Evolutionary conservation across 2,113 vertebrate species (phyloP), one percentile per base, ranked within the genome.

Genomic region (Falco punctatus): DNA sequence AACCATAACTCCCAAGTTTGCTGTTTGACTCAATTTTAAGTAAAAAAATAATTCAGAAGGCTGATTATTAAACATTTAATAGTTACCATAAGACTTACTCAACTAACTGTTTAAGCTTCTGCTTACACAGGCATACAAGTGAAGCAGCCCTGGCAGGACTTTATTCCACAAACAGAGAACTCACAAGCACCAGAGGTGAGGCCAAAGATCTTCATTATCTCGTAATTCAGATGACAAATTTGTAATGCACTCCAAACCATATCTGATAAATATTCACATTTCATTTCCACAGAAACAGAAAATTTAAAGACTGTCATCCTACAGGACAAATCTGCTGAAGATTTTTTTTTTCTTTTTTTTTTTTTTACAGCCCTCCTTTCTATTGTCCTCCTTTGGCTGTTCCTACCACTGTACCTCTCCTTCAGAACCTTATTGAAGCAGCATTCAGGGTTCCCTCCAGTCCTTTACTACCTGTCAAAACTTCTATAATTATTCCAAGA

Each of bases 181-280:
- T 40, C 28, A 9, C 26, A 38, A 73, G 14, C 15, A 28, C 11
- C 1, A 1, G 4, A 10, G 32, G 10, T 3, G 17, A 4, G 15
- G 8, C 12, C 74, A 72, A 61, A 27, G 17, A n/a, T 18, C 30
- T 58, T 82, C 54, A 28, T 26, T 35, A 19, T 9, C 16, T 77
- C 22, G 2, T 62, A 69, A 46, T 40, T 81, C 44, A 87, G 49
- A 8, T n/a, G 33, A 65, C 13, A 88, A 55, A 51, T 6, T 32
- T 16, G 5, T 33, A 94, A 61, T 22, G 15, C 7, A 67, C 33
- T 62, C 14, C 17, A 54, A 87, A 81, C 10, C 12, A 57, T 40
- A 90, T 44, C 35, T 46, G 30, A 74, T 52, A 91, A 94, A 94
- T 19, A 55, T 51, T 71, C 57, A 61, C 15, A 48, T 30, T 74